A percentile compares a stretch with the other conserved stretches of the same genome.
Evolutionary conservation across 2,113 vertebrate species (phyloP).

Genomic region (Ascaphus truei): DNA sequence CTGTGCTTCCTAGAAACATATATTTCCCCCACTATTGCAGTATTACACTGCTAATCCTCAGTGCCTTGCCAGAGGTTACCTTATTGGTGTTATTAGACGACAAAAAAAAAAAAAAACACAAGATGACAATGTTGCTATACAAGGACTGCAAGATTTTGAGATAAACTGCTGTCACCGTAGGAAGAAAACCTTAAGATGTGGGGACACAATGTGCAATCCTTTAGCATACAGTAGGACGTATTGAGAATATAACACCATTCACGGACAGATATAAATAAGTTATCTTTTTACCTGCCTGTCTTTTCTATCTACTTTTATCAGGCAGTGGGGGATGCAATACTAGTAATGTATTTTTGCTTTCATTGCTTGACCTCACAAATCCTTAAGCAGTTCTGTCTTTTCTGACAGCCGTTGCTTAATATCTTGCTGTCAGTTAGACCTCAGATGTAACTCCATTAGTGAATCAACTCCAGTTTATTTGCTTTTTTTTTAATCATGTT

Average conservation of each 20-base stretch:
- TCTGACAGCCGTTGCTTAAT: conserved; percentile 18
- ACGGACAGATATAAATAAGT: conserved; percentile 11
- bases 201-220: background rate
- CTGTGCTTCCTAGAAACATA: conserved; percentile 40
- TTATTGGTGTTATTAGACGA: background rate
- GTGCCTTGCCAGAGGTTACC: background rate
- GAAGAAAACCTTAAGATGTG: background rate
- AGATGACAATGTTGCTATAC: conserved; percentile 4
- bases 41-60: conserved; percentile 4
- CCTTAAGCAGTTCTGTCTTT: conserved; percentile 2
- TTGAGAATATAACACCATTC: background rate
- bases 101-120: conserved; percentile 29
- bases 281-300: background rate
- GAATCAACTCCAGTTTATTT: conserved; percentile 19
- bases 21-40: conserved; percentile 24
- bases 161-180: background rate
- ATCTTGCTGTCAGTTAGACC: conserved; percentile 13
- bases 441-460: conserved; percentile 29
- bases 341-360: conserved; percentile 13
- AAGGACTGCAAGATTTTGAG: background rate
- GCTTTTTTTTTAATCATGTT: background rate
- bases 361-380: background rate
- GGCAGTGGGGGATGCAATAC: background rate
- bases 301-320: conserved; percentile 16
- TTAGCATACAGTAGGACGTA: background rate